Evolutionary conservation across 2,888 invertebrate species (phyloP), one percentile per base, ranked within the genome.

Genomic region (Chrysolina haemoptera): DNA sequence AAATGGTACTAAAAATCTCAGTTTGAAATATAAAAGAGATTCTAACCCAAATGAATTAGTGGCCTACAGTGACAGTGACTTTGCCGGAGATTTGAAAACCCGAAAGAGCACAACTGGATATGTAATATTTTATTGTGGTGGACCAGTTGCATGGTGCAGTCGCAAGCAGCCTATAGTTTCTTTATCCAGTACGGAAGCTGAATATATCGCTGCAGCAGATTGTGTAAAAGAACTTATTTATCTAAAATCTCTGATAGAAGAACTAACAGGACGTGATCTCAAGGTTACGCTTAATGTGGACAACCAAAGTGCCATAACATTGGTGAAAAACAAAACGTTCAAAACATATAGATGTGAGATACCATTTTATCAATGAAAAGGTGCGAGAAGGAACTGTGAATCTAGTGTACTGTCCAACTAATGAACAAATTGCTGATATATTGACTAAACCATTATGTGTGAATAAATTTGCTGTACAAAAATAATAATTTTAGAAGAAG

Each of bases 171-270:
- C 78, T 41, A 77, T 80, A 6, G 81, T 83, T 3, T 76, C 82
- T 0, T 66, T 75, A 8, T 84, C 80, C 10, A 76, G 76, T 4
- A 80, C 82, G 1, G 83, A 82, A 68, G 81, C 83, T n/a, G 82
- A 84, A 70, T 81, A 80, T 46, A 67, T 78, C n/a, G 73, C 78
- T 27, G 73, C 75, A 46, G 76, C 73, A 20, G 75, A 77, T 16
- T 74, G 72, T 70, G 64, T 70, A 0, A 74, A 76, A 71, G 82
- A 81, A 75, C 46, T 83, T 1, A 10, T 73, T n/a, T 81, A 74
- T 65, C 40, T 83, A 53, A 81, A 79, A 64, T 53, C 55, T 14
- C 35, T 55, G 35, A 68, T 55, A 27, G 55, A 59, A 68, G 41
- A 68, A 27, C 22, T 66, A 14, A 66, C 20, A 22, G 16, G 22